Base-by-base conservation (phyloP, 2,113 vertebrate species). In the Shinisaurus crocodilurus region DNA sequence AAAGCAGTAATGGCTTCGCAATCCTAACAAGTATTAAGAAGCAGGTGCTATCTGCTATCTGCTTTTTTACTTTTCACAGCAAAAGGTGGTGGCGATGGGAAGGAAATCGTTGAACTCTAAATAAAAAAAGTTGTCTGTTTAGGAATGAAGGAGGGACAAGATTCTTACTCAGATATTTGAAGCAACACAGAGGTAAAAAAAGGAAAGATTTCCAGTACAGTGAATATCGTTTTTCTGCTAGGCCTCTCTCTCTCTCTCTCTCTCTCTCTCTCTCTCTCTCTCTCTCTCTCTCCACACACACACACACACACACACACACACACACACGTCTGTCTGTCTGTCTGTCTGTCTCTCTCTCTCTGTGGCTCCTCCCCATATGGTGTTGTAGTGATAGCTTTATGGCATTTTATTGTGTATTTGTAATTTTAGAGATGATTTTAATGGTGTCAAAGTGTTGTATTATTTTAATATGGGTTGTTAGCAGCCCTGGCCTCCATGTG, bases 1-100 rank as follows among this genome's bases (percentile, higher is more conserved):
- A 72, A 94, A 93, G 27, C 82, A 93, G 0, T 91, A 94, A 93
- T 79, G 88, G 70, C 32, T 90, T 96, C 88, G 20, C 57, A 87
- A 74, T 92, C 87, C 75, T 3, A 89, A 76, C 34, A 92, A 74
- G 82, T 63, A 91, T 89, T 90, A 60, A 75, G 18, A 60, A 88
- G 40, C 25, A 60, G 50, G 82, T 1, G 84, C 25, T 0, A 90
- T 92, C 83, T 90, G 48, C 5, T 5, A 76, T 37, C 76, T 2
- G 12, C n/a, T 43, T 63, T 87, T 87, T 54, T 20, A 63, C 27
- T 57, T 88, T 88, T 40, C 67, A 69, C 63, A 54, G 76, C n/a
- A 40, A 48, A 57, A 70, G 10, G 37, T 34, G 23, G 85, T 2
- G 54, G n/a, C 12, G 20, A 16, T 75, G 45, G 60, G 27, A 37